These are phyloP conservation scores for Drosophila stalkeri DNA, from an alignment of 2,888 invertebrate species.

Conservation along the genomic window DNA sequence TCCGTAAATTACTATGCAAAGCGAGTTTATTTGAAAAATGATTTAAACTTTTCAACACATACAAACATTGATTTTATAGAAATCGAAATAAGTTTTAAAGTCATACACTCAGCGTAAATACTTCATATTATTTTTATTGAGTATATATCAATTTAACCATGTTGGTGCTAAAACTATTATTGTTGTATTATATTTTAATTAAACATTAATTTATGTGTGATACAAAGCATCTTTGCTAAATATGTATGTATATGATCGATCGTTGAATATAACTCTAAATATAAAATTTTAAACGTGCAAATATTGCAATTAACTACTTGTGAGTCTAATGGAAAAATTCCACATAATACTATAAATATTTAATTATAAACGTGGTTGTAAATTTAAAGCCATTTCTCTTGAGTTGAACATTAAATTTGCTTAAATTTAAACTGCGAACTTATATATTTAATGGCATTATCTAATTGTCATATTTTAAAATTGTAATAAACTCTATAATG, in stretches of 20 bases:
- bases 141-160: slow-evolving; percentile 30
- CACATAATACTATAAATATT: slow-evolving; percentile 52
- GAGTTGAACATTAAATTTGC: slow-evolving; percentile 54
- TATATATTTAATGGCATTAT: slow-evolving; percentile 32
- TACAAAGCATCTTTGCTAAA: slow-evolving; percentile 39
- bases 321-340: slow-evolving; percentile 51
- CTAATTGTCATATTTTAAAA: slow-evolving; percentile 45
- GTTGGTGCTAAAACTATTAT: slow-evolving; percentile 46
- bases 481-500: slow-evolving; percentile 53
- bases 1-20: neutral
- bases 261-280: slow-evolving; percentile 40
- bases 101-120: slow-evolving; percentile 3
- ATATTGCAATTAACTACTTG: slow-evolving; percentile 55
- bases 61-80: neutral
- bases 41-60: no score
- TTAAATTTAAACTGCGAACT: slow-evolving; percentile 44
- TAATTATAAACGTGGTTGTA: slow-evolving; percentile 59
- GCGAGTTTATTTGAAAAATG: neutral
- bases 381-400: slow-evolving; percentile 67
- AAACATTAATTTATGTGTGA: slow-evolving; percentile 28
- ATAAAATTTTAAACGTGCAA: slow-evolving; percentile 50
- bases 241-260: slow-evolving; percentile 51
- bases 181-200: slow-evolving; percentile 40
- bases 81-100: neutral
- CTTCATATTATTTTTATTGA: slow-evolving; percentile 41